Evolutionary conservation across 1,140 invertebrate species (phyloP), one percentile per base, ranked within the genome.

Genomic region (Neocloeon triangulifer): DNA sequence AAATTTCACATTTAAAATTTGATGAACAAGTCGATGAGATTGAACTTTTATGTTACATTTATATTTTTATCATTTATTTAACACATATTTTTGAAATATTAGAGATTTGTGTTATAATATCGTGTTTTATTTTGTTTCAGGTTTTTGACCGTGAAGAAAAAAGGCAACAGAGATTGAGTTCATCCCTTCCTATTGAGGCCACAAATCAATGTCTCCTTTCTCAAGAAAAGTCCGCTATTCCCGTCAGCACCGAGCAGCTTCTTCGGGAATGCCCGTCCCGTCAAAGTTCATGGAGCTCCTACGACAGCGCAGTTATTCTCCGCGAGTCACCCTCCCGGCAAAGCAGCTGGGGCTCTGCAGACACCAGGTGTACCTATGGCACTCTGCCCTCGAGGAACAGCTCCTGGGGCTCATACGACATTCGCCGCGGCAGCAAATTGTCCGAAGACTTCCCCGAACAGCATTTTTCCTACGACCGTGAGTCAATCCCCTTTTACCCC

Each of bases 281-380:
- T 15, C 73, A 78, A 44, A 74, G 68, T 49, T 79, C 74, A 3
- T 78, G 73, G 69, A 76, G 73, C 44, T 77, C 73, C 14, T 74
- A 71, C 50, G 73, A 78, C 49, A 76, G 71, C 46, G 72, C 73
- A 10, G 67, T 73, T 6, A 66, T 71, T 8, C 51, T 70, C 23
- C 48, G 51, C 13, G 66, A 69, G 34, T 49, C 52, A 18, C 58
- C 70, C 2, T 77, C 73, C n/a, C 61, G 78, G 15, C 73, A 82
- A 47, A 75, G 73, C 40, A 81, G 77, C 16, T 81, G 76, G 76
- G 75, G 77, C 29, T 75, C 71, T 4, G 66, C 65, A 20, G 72
- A 76, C 46, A 67, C 64, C 34, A 51, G 64, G n/a, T 35, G 23
- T 16, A 63, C 61, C 2, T 29, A 26, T n/a, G 36, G 28, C 9